Percentiles rank a stretch among this genome's conserved stretches.
These are phyloP conservation scores for Microdon myrmicae DNA, from an alignment of 2,888 invertebrate species.

Conservation along the genomic window DNA sequence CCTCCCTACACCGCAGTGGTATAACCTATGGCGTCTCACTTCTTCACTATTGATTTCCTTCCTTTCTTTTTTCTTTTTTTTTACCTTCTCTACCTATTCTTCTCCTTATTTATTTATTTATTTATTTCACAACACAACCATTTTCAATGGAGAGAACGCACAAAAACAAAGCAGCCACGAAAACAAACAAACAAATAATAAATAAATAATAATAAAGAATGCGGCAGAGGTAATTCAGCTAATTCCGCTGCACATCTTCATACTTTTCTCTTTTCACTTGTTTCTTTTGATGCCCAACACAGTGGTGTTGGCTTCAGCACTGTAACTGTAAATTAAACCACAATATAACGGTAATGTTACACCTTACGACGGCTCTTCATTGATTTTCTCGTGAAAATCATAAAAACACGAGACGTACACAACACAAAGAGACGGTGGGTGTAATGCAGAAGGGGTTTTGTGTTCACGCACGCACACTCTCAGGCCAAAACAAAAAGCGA, in stretches of 20 bases:
- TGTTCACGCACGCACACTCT: slow-evolving; percentile 20
- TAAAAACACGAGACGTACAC: slow-evolving; percentile 27
- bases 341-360: slow-evolving; percentile 16
- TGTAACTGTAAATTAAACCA: slow-evolving; percentile 23
- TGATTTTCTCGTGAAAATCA: slow-evolving; percentile 49
- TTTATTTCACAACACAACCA: no score
- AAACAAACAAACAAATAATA: no score
- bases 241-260: slow-evolving; percentile 33
- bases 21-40: slow-evolving; percentile 4
- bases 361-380: slow-evolving; percentile 41
- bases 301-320: slow-evolving; percentile 6
- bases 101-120: slow-evolving; percentile 40
- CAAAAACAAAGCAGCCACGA: no score
- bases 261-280: not conserved
- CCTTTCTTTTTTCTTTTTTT: slow-evolving; percentile 6
- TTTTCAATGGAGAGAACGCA: not conserved
- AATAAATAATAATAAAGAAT: no score
- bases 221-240: slow-evolving; percentile 11
- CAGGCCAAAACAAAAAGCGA: slow-evolving; percentile 1
- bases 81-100: slow-evolving; percentile 11
- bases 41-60: slow-evolving; percentile 31
- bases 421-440: slow-evolving; percentile 11
- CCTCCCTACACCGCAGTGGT: slow-evolving; percentile 5
- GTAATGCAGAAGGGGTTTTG: slow-evolving; percentile 20
- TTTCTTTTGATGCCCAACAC: slow-evolving; percentile 36